Evolutionary conservation across 2,888 invertebrate species (phyloP).

Genomic region (Watsonalla cultraria): DNA sequence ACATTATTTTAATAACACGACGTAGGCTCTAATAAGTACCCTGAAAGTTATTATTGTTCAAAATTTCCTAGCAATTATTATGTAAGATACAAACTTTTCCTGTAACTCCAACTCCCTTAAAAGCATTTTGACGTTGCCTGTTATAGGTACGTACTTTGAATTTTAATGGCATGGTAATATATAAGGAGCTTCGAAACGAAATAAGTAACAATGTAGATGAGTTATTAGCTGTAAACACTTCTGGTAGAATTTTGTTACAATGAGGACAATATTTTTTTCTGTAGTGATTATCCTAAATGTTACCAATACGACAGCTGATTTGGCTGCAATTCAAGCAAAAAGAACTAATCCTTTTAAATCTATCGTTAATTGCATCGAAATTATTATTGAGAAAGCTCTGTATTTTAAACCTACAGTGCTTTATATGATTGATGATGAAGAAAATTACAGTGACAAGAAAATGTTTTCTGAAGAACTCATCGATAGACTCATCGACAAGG

Average conservation of each 20-base stretch:
- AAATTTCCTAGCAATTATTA: background rate
- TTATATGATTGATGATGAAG: constrained; percentile 12
- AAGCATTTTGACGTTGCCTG: constrained; percentile 1
- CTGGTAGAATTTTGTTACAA: background rate
- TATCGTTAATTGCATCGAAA: constrained; percentile 21
- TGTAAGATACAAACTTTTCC: background rate
- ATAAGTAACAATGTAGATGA: background rate
- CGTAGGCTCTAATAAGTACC: background rate
- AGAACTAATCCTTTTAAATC: constrained; percentile 1
- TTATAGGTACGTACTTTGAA: background rate
- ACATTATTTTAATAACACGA: background rate
- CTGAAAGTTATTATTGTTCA: background rate
- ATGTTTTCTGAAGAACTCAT: constrained; percentile 19
- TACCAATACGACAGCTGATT: background rate
- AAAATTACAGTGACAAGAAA: constrained; percentile 7
- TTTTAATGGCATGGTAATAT: background rate
- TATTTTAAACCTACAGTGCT: constrained; percentile 22
- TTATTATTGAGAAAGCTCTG: constrained; percentile 16
- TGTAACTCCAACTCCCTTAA: background rate
- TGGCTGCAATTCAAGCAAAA: background rate
- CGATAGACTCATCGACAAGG: constrained; percentile 13
- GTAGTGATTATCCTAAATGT: background rate
- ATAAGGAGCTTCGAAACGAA: background rate
- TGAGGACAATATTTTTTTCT: background rate
- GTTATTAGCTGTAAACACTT: background rate